These are phyloP conservation scores for Lutjanus argentimaculatus DNA, from an alignment of 2,797 vertebrate species.

Conservation along the genomic window DNA sequence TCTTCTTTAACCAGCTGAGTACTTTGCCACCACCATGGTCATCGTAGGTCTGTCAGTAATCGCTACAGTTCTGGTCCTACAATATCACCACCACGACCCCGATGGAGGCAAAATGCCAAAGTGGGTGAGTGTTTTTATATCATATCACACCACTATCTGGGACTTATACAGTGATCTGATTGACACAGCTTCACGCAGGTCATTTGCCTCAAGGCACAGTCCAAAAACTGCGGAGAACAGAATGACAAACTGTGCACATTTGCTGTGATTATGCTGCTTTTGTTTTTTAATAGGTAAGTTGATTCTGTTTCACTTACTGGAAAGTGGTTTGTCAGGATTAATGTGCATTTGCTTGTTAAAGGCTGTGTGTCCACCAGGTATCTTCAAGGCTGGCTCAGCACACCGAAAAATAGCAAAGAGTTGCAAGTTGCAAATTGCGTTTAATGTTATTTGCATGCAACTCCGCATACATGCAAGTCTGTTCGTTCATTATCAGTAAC, in stretches of 20 bases:
- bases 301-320: not conserved
- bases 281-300: not conserved
- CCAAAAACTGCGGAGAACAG: not conserved
- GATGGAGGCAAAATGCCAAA: conserved; percentile 86
- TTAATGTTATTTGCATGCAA: too few species aligned
- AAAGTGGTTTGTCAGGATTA: not conserved
- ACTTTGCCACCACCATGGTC: conserved; percentile 88
- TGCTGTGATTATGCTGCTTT: not conserved
- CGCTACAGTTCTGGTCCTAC: conserved; percentile 86
- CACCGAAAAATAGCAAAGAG: too few species aligned
- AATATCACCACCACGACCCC: conserved; percentile 87
- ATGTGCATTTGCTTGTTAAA: not conserved
- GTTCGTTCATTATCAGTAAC: too few species aligned
- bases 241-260: not conserved
- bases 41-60: conserved; percentile 87
- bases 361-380: not conserved
- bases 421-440: too few species aligned
- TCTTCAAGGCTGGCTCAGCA: not conserved
- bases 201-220: not conserved
- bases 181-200: not conserved
- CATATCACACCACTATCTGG: not conserved
- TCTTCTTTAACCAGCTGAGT: conserved; percentile 77
- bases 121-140: conserved; percentile 81
- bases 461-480: too few species aligned
- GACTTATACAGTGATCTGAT: not conserved